phyloP scores from a whole-genome alignment of 2,888 invertebrate genomes.

The Trachelus stipa region DNA sequence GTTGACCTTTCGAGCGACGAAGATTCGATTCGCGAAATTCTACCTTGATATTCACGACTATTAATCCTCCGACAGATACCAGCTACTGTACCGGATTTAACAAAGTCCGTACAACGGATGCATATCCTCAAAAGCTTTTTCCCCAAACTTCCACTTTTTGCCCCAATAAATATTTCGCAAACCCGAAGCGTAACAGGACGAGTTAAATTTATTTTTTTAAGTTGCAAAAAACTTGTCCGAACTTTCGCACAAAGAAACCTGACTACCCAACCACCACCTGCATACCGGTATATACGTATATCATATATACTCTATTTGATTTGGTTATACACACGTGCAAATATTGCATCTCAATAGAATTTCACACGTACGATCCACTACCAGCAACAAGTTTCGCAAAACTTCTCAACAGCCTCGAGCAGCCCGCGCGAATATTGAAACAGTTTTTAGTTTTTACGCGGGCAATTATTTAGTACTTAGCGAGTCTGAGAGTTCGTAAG shows the following conservation, averaged over 20 bases:
- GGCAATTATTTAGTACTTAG: slow-evolving; percentile 16
- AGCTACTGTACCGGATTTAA: neutral
- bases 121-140: neutral
- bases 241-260: neutral
- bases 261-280: neutral
- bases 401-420: slow-evolving; percentile 35
- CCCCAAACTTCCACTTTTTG: neutral
- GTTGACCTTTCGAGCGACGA: neutral
- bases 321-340: neutral
- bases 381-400: neutral
- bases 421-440: slow-evolving; percentile 31
- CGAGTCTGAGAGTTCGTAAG: slow-evolving; percentile 14
- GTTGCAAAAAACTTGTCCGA: neutral
- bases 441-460: slow-evolving; percentile 25
- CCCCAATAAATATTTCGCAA: neutral
- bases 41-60: neutral
- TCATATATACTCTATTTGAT: neutral
- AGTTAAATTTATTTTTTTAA: neutral
- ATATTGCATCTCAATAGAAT: neutral
- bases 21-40: neutral
- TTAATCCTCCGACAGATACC: neutral
- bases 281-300: neutral
- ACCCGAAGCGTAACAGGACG: neutral
- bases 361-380: neutral
- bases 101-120: too few species aligned